These are phyloP conservation scores for Petrolisthes manimaculis DNA, from an alignment of 2,888 invertebrate species.

Conservation along the genomic window DNA sequence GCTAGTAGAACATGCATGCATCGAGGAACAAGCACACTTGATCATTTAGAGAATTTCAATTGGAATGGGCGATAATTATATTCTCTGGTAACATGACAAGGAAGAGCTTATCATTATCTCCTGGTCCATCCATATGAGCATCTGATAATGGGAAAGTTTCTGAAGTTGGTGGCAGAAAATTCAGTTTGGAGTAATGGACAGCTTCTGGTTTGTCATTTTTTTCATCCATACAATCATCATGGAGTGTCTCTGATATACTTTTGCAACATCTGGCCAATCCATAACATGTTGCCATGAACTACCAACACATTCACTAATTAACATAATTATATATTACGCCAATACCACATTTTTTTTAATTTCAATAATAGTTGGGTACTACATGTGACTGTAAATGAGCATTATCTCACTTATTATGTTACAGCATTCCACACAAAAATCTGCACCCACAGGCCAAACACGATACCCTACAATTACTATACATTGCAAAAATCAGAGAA, in stretches of 20 bases:
- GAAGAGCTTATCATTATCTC: constrained; percentile 32
- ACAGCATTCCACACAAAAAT: no score
- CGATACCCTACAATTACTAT: no score
- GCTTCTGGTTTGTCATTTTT: constrained; percentile 30
- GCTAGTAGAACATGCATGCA: constrained; percentile 23
- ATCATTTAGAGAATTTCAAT: constrained; percentile 7
- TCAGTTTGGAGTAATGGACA: constrained; percentile 32
- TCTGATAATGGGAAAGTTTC: constrained; percentile 33
- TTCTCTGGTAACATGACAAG: constrained; percentile 30
- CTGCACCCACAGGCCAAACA: no score
- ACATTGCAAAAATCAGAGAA: no score
- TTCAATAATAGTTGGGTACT: no score
- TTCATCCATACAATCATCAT: constrained; percentile 29
- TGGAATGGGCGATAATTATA: constrained; percentile 9
- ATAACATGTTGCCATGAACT: constrained; percentile 33
- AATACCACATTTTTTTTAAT: no score
- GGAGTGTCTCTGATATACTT: constrained; percentile 22
- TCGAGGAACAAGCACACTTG: constrained; percentile 26
- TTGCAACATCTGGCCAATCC: constrained; percentile 10
- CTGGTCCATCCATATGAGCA: constrained; percentile 26
- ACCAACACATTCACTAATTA: no score
- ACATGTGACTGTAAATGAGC: no score
- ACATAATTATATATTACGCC: no score
- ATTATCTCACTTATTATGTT: no score
- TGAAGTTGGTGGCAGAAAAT: constrained; percentile 29